Evolutionary conservation across 2,797 vertebrate species (phyloP), one percentile per base, ranked within the genome.

Genomic region (Pempheris klunzingeri): DNA sequence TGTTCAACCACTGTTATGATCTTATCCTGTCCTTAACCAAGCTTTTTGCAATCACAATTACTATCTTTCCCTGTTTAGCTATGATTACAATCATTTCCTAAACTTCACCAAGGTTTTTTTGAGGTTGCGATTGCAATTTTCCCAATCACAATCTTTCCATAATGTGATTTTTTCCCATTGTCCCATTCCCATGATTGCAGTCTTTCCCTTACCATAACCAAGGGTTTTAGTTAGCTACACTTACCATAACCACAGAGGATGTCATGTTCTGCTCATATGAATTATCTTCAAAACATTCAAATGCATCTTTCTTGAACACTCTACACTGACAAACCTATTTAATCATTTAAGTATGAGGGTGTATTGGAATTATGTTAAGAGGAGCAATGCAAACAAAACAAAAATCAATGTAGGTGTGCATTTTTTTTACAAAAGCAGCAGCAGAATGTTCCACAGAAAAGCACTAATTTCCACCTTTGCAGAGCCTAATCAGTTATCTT

Each of bases 351-450:
- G 24, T 32, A 28, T 44, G 18, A 22, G n/a, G 18, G 7, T 3
- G 3, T 26, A 4, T 26, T 32, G 13, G 22, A 61, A 49, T 30
- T n/a, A 53, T 12, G 22, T 32, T 3, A 5, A 26, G n/a, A 50
- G 7, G 4, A 41, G 43, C n/a, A 71, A 39, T n/a, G n/a, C n/a
- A n/a, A n/a, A n/a, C n/a, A n/a, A n/a, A n/a, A n/a, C n/a, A n/a
- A n/a, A 41, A 57, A 34, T 41, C 11, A 4, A 17, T 47, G 5
- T 11, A n/a, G 43, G n/a, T 2, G 18, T 49, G 7, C n/a, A n/a
- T n/a, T n/a, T 17, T 70, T 78, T 61, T 46, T n/a, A 39, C 41
- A 26, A 2, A 11, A 46, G 28, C 28, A 59, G 77, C 52, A 58
- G 38, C 5, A 36, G 41, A 22, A 55, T 28, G 18, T 59, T 49